Base-by-base conservation (phyloP, 2,888 invertebrate genomes). In the Rotaria macrura region DNA sequence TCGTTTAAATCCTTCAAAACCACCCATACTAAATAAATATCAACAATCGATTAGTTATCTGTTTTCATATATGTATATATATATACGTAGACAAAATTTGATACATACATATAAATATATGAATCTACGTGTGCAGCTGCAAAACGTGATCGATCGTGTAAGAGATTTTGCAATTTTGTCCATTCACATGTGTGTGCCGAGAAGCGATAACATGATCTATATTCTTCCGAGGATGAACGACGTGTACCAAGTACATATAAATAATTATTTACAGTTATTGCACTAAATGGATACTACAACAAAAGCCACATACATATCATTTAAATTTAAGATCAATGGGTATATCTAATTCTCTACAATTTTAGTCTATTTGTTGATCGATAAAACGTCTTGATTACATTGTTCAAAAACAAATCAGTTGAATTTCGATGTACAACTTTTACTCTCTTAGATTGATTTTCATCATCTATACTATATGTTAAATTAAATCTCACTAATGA, bases 211-310 rank as follows among this genome's bases (percentile, higher is more conserved):
- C 79, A 79, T 43, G 79, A 79, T 79, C 43, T 79, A 79, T 79
- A 79, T 79, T 79, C 79, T 43, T 79, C 79, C 0, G 43, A 43
- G 25, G 79, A 43, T 25, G 79, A 79, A 1, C 79, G 79, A 12
- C 79, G 40, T 79, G 79, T 79, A 38, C 79, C 79, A 40, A 79
- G 43, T 43, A 79, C 79, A 43, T 79, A 79, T 43, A 79, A 79
- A 79, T 79, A 79, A 79, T 79, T 79, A 79, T 79, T 79, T 43
- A 79, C 79, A 79, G 79, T 43, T 79, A 79, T 79, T 43, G 79
- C 79, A 43, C 43, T 43, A 79, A 79, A 79, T 23, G 79, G 79
- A 79, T 79, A 79, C 65, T 65, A 65, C 1, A 65, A 65, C 34
- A 34, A 65, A 65, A 34, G 20, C 34, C 1, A 1, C 12, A 14